Evolutionary conservation across 2,888 invertebrate genomes (phyloP), one percentile per base, ranked within the genome.

Genomic region (Andrena camellia): DNA sequence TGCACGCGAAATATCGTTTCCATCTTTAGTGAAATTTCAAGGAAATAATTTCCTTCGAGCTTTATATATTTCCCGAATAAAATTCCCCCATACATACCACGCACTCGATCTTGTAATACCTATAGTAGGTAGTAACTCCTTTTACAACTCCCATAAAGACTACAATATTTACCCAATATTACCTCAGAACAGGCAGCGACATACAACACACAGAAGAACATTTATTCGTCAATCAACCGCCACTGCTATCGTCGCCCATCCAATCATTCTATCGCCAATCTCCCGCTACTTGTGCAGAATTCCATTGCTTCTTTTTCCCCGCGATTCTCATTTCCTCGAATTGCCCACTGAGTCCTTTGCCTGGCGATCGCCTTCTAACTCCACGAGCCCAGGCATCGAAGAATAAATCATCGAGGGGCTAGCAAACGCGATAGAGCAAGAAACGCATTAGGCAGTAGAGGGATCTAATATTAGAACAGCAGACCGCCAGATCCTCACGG

Each of bases 401-500:
- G 66, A 66, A 80, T 80, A 80, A 80, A 80, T 79, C 80, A 80
- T 68, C 73, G 72, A 17, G 50, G 75, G 72, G 59, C 42, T 48
- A 64, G 29, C 42, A 10, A 31, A 20, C 67, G 52, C 68, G 80
- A 80, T 84, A 80, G 64, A 80, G 75, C 84, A 71, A 78, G 77
- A 70, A 63, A 78, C 63, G 66, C 77, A 78, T 83, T 78, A 81
- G 76, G 70, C 73, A 71, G 23, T 10, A 42, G 57, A 31, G 71
- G 13, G 62, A 62, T 88, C 86, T 87, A 87, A 88, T 87, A 87
- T 88, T 87, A 87, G 86, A 87, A 83, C 64, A 76, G 33, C 78
- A 73, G 74, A 73, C 78, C 69, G 68, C 67, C 85, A 78, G 85
- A 83, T 83, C 80, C 78, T 79, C 73, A 78, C 64, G 70, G 78